phyloP scores from a whole-genome alignment of 2,888 invertebrate species.

The Cremastinae sp. region DNA sequence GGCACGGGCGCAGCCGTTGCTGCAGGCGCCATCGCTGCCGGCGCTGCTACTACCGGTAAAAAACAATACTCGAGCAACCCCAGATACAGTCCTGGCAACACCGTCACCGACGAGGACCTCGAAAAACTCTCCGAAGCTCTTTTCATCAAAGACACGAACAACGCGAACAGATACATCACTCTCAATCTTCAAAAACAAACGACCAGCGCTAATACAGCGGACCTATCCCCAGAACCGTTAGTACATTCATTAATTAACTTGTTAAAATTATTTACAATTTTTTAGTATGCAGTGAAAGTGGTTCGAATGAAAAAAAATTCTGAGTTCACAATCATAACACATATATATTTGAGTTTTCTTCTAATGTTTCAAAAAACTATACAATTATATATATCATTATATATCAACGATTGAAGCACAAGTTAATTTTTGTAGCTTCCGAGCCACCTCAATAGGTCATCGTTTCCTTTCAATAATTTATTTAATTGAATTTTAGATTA shows the following conservation, averaged over 20 bases:
- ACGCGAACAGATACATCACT: constrained; percentile 86
- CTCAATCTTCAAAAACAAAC: constrained; percentile 89
- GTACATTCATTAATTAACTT: constrained; percentile 71
- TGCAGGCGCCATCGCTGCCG: constrained; percentile 55
- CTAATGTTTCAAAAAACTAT: too few relatives aligned
- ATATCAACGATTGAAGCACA: too few relatives aligned
- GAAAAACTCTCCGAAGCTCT: constrained; percentile 87
- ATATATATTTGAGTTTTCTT: too few relatives aligned
- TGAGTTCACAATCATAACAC: too few relatives aligned
- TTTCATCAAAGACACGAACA: constrained; percentile 87
- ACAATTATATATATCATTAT: too few relatives aligned
- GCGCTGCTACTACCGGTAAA: constrained; percentile 25
- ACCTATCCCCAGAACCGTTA: constrained; percentile 90
- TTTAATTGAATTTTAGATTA: constrained; percentile 82
- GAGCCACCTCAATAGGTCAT: not conserved
- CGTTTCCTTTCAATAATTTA: not conserved
- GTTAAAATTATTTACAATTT: too few relatives aligned
- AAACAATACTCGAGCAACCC: constrained; percentile 73
- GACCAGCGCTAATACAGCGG: constrained; percentile 85
- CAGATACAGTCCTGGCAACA: constrained; percentile 76
- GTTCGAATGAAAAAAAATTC: too few relatives aligned
- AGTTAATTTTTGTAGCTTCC: too few relatives aligned
- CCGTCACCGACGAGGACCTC: constrained; percentile 85
- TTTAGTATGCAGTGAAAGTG: too few relatives aligned
- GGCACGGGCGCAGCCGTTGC: constrained; percentile 60